Conservation (phyloP, 2,888 invertebrate genomes). For the Sarcophaga caerulescens region DNA sequence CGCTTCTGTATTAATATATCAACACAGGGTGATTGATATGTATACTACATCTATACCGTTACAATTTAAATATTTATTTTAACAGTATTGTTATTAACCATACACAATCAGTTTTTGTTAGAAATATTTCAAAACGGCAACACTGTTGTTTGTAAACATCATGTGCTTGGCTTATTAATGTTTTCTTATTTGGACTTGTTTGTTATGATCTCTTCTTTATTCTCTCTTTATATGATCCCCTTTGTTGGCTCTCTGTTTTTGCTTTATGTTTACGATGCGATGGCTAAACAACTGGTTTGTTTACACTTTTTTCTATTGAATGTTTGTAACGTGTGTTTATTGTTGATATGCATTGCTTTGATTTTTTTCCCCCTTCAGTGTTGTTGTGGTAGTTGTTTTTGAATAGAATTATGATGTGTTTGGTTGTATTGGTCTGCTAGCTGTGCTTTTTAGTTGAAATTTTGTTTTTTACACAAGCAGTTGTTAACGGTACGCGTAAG, state of each 20-base stretch:
- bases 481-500: constrained; percentile 39
- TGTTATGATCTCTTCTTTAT: background rate
- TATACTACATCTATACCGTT: background rate
- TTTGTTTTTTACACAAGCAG: constrained; percentile 25
- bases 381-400: background rate
- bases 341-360: no score
- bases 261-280: no score
- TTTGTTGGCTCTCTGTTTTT: no score
- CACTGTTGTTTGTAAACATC: no score
- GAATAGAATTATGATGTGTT: constrained; percentile 16
- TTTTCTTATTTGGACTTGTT: background rate
- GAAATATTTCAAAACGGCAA: no score
- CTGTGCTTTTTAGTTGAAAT: background rate
- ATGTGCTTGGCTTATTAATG: no score
- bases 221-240: no score
- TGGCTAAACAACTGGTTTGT: no score
- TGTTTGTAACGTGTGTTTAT: no score
- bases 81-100: no score
- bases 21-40: background rate
- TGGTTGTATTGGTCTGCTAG: background rate
- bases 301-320: no score
- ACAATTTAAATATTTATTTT: background rate
- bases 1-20: background rate
- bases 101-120: no score
- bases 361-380: background rate